These are phyloP conservation scores for Semicossyphus pulcher DNA, from an alignment of 2,113 vertebrate genomes.

Conservation along the genomic window DNA sequence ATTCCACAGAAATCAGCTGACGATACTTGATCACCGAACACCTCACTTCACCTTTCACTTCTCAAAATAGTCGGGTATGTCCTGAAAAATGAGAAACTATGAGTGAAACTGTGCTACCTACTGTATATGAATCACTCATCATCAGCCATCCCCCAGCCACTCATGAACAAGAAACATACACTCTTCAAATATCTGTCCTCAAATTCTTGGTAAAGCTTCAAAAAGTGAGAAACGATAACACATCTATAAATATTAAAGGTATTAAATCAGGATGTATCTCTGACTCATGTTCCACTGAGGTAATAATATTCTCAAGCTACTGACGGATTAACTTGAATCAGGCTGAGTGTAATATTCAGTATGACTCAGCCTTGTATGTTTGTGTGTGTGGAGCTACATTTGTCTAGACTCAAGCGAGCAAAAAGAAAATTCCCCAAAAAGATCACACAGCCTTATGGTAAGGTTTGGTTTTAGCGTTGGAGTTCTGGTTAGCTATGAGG, in stretches of 20 bases:
- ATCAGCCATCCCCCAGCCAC: neutral
- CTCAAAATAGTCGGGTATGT: conserved; percentile 57
- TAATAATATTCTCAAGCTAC: conserved; percentile 34
- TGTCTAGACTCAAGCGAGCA: conserved; percentile 32
- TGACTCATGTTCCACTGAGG: conserved; percentile 40
- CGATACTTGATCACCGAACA: conserved; percentile 6
- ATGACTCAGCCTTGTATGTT: conserved; percentile 78
- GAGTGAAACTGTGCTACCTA: conserved; percentile 42
- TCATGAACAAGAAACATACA: neutral
- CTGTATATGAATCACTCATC: conserved; percentile 22
- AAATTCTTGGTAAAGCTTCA: neutral
- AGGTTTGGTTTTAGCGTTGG: conserved; percentile 52
- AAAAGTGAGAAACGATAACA: neutral
- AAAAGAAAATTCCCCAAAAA: conserved; percentile 45
- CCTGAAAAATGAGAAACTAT: conserved; percentile 37
- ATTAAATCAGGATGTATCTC: neutral
- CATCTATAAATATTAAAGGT: neutral
- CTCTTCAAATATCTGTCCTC: neutral
- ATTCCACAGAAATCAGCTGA: conserved; percentile 69
- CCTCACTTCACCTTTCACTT: conserved; percentile 56
- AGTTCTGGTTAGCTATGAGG: conserved; percentile 45
- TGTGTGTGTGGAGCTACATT: conserved; percentile 78
- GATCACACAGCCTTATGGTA: conserved; percentile 28
- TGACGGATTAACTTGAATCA: conserved; percentile 48
- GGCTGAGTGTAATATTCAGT: conserved; percentile 22